These are phyloP conservation scores for Atta cephalotes DNA, from an alignment of 1,140 invertebrate genomes.

Conservation along the genomic window DNA sequence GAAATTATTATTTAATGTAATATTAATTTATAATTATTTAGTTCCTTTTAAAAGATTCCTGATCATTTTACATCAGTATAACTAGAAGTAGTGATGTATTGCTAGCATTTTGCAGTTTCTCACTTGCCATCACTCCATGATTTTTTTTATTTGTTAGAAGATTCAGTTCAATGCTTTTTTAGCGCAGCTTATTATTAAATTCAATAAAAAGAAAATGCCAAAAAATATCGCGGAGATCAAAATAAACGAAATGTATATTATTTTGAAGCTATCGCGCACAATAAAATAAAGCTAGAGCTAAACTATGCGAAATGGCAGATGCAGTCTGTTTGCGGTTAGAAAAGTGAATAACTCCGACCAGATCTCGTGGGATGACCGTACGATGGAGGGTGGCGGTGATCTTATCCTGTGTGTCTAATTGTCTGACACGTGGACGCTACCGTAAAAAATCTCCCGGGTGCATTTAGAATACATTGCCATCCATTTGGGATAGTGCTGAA, in stretches of 20 bases:
- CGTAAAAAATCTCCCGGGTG: constrained; percentile 79
- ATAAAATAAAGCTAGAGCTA: constrained; percentile 6
- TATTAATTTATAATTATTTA: not conserved
- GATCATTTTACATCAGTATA: not conserved
- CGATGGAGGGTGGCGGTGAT: constrained; percentile 62
- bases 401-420: constrained; percentile 76
- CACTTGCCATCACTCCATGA: not conserved
- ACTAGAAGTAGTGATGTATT: not conserved
- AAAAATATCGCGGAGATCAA: not conserved
- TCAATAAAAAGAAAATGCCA: not conserved
- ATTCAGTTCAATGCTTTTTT: not conserved
- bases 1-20: too few relatives aligned
- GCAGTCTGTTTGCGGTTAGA: constrained; percentile 32
- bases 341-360: constrained; percentile 9
- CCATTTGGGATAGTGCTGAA: constrained; percentile 69
- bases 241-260: constrained; percentile 7
- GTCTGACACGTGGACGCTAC: constrained; percentile 77
- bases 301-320: constrained; percentile 33
- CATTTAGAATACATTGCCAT: constrained; percentile 80
- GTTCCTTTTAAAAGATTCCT: not conserved
- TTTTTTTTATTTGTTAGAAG: not conserved
- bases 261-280: constrained; percentile 10
- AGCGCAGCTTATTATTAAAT: not conserved
- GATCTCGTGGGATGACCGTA: not conserved
- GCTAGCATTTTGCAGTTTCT: not conserved